Evolutionary conservation across 2,888 invertebrate genomes (phyloP), one percentile per base, ranked within the genome.

Genomic region (Tetragonisca angustula): DNA sequence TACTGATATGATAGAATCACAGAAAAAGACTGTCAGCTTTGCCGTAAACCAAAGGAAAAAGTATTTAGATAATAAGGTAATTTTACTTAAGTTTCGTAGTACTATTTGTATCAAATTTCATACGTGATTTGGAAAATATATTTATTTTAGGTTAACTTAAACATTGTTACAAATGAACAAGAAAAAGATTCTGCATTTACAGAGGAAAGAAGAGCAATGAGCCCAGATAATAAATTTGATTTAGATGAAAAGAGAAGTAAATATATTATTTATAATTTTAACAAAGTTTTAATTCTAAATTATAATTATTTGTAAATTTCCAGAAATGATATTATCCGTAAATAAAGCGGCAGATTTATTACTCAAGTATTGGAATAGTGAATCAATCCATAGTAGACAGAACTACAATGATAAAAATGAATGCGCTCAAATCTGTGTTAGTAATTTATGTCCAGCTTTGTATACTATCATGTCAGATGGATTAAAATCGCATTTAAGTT

Each of bases 391-490:
- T 71, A 93, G 92, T 71, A 92, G 93, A 54, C 93, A 92, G n/a
- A 92, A 92, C 72, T 93, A 92, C 75, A 91, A 81, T 68, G 96
- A 96, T 91, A 96, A 96, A 92, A 95, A 95, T 36, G 97, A 97
- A 92, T 97, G 97, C 91, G 97, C 97, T 13, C 97, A 97, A 93
- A 95, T 97, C 72, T 97, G 97, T 49, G 95, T 98, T 50, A 96
- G 96, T 76, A 96, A 96, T 68, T 95, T 98, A 61, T 98, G 98
- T 93, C 98, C 98, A 2, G 97, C 98, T 17, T 95, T 99, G 56
- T 97, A 98, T 90, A 97, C 97, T 5, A 96, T 98, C 79, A 96
- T 98, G 91, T 96, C 97, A 90, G 98, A 98, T 93, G 98, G 98
- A 3, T 95, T 98, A 32, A 97, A 97, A 93, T 97, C 97, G 56